Evolutionary conservation across 2,797 vertebrate species (phyloP).

Genomic region (Trachops cirrhosus): DNA sequence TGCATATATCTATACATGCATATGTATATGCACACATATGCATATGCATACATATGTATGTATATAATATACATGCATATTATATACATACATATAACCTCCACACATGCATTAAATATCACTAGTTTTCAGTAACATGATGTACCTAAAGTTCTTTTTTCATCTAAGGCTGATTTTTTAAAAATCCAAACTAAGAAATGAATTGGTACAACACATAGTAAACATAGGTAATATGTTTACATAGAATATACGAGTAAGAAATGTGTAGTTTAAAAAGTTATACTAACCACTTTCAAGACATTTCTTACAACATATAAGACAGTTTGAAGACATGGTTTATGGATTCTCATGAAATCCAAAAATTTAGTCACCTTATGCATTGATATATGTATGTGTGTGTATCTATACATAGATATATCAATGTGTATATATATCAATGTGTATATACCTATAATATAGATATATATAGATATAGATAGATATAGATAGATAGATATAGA

Average conservation of each 20-base stretch:
- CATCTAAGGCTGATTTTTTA: neutral
- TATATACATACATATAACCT: too few species aligned
- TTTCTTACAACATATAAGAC: neutral
- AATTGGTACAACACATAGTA: neutral
- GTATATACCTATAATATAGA: too few species aligned
- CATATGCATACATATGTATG: too few species aligned
- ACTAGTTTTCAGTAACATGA: neutral
- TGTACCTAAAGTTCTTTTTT: neutral
- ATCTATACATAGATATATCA: too few species aligned
- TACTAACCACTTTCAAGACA: neutral
- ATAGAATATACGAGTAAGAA: neutral
- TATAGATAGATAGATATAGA: neutral
- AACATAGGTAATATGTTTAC: neutral
- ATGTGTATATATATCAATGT: too few species aligned
- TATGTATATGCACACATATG: too few species aligned
- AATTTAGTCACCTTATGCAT: neutral
- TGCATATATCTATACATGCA: too few species aligned
- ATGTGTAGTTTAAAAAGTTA: neutral
- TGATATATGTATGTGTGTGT: neutral
- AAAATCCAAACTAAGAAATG: neutral
- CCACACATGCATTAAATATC: neutral
- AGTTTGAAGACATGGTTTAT: neutral
- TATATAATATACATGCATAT: too few species aligned
- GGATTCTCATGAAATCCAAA: neutral
- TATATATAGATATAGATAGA: too few species aligned